A percentile compares a stretch with the other conserved stretches of the same genome.
Evolutionary conservation across 2,797 vertebrate species (phyloP).

Genomic region (Amphiprion clarkii): DNA sequence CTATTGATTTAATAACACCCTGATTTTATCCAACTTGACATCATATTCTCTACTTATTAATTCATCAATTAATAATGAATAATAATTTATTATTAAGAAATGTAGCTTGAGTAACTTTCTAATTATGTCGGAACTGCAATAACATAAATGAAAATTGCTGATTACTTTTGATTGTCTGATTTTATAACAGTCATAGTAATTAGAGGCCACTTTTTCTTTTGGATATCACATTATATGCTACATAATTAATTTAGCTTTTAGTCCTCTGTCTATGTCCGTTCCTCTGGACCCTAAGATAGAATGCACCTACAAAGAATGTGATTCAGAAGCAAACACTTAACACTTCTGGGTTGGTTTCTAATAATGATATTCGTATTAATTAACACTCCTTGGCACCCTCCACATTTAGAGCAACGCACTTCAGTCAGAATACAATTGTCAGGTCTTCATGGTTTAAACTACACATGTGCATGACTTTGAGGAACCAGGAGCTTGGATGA

Average conservation of each 20-base stretch:
- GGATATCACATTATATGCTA: neutral
- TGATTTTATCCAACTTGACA: slow-evolving; percentile 2
- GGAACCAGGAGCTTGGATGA: slow-evolving; percentile 3
- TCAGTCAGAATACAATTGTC: neutral
- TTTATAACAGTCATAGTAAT: neutral
- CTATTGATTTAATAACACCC: neutral
- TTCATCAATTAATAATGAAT: too few relatives aligned
- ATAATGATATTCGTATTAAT: neutral
- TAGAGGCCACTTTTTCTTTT: neutral
- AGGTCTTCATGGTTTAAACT: slow-evolving; percentile 8
- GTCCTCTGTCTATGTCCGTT: neutral
- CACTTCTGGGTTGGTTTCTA: neutral
- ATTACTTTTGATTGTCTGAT: neutral
- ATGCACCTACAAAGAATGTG: neutral
- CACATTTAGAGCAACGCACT: neutral
- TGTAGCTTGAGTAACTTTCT: neutral
- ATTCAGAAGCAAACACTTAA: slow-evolving; percentile 3
- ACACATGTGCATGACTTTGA: slow-evolving; percentile 14
- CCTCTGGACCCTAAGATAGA: neutral
- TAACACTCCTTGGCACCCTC: neutral
- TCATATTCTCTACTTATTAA: too few relatives aligned
- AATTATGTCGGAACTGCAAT: neutral
- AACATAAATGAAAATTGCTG: neutral
- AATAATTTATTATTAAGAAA: too few relatives aligned
- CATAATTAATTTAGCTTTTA: slow-evolving; percentile 2